Conservation (phyloP, 2,797 vertebrate species). For the Xenentodon cancila region DNA sequence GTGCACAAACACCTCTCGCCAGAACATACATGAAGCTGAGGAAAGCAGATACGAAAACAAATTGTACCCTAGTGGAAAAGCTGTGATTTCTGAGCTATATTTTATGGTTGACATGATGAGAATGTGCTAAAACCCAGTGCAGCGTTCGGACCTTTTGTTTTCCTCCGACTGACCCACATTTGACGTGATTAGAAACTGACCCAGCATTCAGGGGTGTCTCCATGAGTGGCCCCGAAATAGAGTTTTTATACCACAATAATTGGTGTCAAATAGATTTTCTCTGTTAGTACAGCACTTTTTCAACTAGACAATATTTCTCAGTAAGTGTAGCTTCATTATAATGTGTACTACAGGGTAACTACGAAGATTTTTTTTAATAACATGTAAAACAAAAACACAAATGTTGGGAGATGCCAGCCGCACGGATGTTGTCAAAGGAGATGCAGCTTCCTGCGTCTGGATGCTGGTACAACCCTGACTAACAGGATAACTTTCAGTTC, state of each 20-base stretch:
- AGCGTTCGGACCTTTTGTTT: constrained; percentile 63
- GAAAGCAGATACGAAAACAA: constrained; percentile 34
- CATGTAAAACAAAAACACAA: constrained; percentile 5
- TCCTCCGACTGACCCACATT: constrained; percentile 77
- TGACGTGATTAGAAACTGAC: constrained; percentile 61
- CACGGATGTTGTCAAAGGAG: constrained; percentile 16
- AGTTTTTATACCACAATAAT: constrained; percentile 63
- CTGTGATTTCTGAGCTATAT: constrained; percentile 38
- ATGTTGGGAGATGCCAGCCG: constrained; percentile 21
- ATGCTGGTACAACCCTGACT: constrained; percentile 33
- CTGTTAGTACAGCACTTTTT: constrained; percentile 42
- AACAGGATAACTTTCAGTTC: constrained; percentile 30
- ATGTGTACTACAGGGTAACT: not conserved
- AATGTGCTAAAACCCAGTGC: constrained; percentile 68
- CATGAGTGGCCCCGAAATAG: constrained; percentile 55
- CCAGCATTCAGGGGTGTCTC: constrained; percentile 57
- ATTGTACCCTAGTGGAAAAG: constrained; percentile 22
- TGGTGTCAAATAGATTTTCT: constrained; percentile 60
- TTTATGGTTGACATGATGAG: constrained; percentile 61
- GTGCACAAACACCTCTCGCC: constrained; percentile 32
- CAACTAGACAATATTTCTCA: constrained; percentile 31
- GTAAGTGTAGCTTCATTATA: constrained; percentile 19
- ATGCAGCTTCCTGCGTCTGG: constrained; percentile 44
- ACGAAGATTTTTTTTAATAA: constrained; percentile 1
- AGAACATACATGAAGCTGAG: constrained; percentile 1